Evolutionary conservation across 1,140 invertebrate genomes (phyloP).

Genomic region (Polypedilum pembai): DNA sequence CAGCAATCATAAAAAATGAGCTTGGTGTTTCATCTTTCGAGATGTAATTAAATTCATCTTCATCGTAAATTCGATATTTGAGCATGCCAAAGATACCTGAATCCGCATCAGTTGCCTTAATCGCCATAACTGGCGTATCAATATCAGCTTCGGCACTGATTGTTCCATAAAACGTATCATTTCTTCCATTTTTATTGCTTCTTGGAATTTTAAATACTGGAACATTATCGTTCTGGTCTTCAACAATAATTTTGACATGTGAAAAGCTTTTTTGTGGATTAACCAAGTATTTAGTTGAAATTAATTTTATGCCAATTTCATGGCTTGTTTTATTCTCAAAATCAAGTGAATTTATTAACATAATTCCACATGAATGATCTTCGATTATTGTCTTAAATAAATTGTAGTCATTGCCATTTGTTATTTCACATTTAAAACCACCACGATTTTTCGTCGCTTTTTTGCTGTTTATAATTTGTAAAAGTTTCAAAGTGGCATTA

Average conservation of each 20-base stretch:
- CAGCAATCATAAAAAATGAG: conserved; percentile 63
- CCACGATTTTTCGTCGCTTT: conserved; percentile 33
- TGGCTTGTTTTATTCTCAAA: conserved; percentile 67
- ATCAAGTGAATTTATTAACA: conserved; percentile 61
- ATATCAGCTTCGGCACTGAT: conserved; percentile 62
- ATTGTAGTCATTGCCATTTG: conserved; percentile 59
- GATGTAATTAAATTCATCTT: conserved; percentile 49
- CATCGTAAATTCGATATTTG: conserved; percentile 51
- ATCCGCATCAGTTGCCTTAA: conserved; percentile 70
- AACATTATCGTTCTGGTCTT: conserved; percentile 80
- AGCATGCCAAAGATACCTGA: conserved; percentile 71
- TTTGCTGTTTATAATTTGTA: conserved; percentile 42
- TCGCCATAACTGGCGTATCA: conserved; percentile 63
- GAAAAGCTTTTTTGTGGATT: conserved; percentile 65
- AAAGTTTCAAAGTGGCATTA: conserved; percentile 39
- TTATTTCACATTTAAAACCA: conserved; percentile 57
- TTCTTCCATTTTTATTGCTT: conserved; percentile 39
- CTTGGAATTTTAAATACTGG: conserved; percentile 71
- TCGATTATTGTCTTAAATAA: conserved; percentile 64
- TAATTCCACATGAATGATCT: conserved; percentile 70
- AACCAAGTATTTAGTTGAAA: conserved; percentile 65
- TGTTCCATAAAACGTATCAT: conserved; percentile 61
- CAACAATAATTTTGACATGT: conserved; percentile 69
- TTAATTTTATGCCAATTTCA: conserved; percentile 64
- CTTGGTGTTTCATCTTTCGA: conserved; percentile 35